A percentile compares a stretch with the other conserved stretches of the same genome.
Evolutionary conservation across 2,888 invertebrate genomes (phyloP).

Genomic region (Thyatira batis): DNA sequence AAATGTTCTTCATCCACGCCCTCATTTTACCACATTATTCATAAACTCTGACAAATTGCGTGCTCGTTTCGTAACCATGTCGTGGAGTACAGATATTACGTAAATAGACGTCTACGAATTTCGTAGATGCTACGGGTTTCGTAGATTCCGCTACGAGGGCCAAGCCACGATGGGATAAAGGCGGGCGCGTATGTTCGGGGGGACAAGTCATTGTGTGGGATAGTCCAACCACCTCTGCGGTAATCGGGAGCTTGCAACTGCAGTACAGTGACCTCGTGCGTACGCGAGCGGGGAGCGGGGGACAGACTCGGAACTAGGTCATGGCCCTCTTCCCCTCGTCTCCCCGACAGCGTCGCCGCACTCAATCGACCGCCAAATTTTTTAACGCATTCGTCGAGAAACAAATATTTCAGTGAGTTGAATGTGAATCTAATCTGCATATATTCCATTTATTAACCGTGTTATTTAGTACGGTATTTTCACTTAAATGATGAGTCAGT

Average conservation of each 20-base stretch:
- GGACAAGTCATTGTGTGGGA: constrained; percentile 28
- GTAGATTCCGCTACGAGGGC: constrained; percentile 8
- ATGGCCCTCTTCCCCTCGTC: constrained; percentile 52
- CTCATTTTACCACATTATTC: constrained; percentile 22
- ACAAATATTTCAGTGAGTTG: constrained; percentile 40
- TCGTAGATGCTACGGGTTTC: constrained; percentile 17
- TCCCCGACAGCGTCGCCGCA: constrained; percentile 45
- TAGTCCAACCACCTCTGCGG: constrained; percentile 73
- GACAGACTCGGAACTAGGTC: constrained; percentile 52
- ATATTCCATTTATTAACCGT: neutral
- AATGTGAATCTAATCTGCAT: constrained; percentile 11
- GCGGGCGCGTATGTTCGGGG: constrained; percentile 16
- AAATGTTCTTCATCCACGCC: neutral
- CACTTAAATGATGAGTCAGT: neutral
- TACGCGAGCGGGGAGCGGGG: constrained; percentile 58
- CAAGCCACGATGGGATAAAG: constrained; percentile 9
- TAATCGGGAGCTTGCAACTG: constrained; percentile 73
- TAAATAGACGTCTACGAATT: constrained; percentile 9
- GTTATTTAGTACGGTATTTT: too few species aligned
- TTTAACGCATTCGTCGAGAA: constrained; percentile 54
- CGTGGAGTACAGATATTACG: neutral
- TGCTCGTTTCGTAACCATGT: constrained; percentile 1
- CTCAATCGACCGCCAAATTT: constrained; percentile 78
- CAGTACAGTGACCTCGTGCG: constrained; percentile 81
- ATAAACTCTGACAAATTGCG: neutral